Base-by-base conservation (phyloP, 2,888 invertebrate species). In the Arrhopalites spinosus region DNA sequence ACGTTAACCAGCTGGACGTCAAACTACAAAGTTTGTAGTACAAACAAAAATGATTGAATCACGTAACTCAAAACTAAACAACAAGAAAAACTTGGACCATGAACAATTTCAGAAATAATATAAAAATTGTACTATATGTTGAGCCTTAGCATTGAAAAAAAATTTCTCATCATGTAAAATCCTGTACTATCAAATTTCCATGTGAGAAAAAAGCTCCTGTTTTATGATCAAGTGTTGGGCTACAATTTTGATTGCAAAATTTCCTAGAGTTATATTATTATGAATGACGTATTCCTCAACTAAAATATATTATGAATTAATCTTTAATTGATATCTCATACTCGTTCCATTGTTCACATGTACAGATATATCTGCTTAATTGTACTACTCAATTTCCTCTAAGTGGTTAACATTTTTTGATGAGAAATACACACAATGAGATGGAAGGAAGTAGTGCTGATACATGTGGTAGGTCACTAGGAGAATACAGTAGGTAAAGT, bases 381-480 rank as follows among this genome's bases (percentile, higher is more conserved):
- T 20, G n/a, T 56, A 56, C 53, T 56, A 56, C n/a, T 23, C 53
- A 20, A 56, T 1, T 20, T 23, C 2, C n/a, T n/a, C n/a, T n/a
- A n/a, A n/a, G n/a, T n/a, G n/a, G n/a, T n/a, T n/a, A n/a, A 11
- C 36, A 3, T 36, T 36, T 36, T 36, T 11, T 23, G 59, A 59
- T 59, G 59, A 25, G 50, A 50, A 50, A n/a, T 50, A 36, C 36
- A 11, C 15, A 15, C 3, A 50, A 3, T 50, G 50, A 15, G 59
- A 59, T 25, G 13, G 23, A 25, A 59, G 25, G 20, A 5, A 59
- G 13, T 59, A 59, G 13, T 13, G 15, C 20, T 25, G 25, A 47
- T 47, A 30, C 43, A 68, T 47, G 68, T 47, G 68, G 68, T 68
- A 47, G 68, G 66, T 66, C 66, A 66, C 25, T 23, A 36, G 11